Conservation (phyloP, 1,140 invertebrate species). For the Hylaeus anthracinus region DNA sequence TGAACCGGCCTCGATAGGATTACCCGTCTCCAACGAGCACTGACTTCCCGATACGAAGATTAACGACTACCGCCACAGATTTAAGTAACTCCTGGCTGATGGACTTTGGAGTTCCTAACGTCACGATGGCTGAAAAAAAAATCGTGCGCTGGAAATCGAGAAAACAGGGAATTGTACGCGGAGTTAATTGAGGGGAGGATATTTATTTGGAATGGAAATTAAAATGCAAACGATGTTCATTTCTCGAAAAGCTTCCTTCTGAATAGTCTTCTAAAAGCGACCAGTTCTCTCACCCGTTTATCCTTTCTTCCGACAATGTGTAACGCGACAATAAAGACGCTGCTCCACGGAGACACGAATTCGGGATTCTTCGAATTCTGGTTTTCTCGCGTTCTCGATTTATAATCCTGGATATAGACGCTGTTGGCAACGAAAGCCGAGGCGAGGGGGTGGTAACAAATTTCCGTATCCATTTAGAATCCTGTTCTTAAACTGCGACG, state of each 20-base stretch:
- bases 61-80: constrained; percentile 26
- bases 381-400: neutral
- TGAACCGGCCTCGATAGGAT: constrained; percentile 13
- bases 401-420: neutral
- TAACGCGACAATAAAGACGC: too few species aligned
- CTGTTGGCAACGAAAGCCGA: constrained; percentile 3
- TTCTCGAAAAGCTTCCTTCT: too few species aligned
- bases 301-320: too few species aligned
- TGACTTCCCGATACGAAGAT: constrained; percentile 33
- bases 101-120: neutral
- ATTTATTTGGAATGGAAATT: too few species aligned
- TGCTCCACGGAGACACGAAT: neutral
- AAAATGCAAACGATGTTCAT: too few species aligned
- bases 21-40: neutral
- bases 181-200: too few species aligned
- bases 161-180: too few species aligned
- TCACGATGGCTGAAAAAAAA: neutral
- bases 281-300: too few species aligned
- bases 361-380: neutral
- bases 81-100: constrained; percentile 16
- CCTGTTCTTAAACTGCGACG: constrained; percentile 18
- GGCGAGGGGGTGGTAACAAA: neutral
- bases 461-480: constrained; percentile 8
- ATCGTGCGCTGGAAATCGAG: too few species aligned
- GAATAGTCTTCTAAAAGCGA: too few species aligned